A percentile compares a stretch with the other conserved stretches of the same genome.
These are phyloP conservation scores for Neomorphus geoffroyi DNA, from an alignment of 2,797 vertebrate genomes.

Conservation along the genomic window DNA sequence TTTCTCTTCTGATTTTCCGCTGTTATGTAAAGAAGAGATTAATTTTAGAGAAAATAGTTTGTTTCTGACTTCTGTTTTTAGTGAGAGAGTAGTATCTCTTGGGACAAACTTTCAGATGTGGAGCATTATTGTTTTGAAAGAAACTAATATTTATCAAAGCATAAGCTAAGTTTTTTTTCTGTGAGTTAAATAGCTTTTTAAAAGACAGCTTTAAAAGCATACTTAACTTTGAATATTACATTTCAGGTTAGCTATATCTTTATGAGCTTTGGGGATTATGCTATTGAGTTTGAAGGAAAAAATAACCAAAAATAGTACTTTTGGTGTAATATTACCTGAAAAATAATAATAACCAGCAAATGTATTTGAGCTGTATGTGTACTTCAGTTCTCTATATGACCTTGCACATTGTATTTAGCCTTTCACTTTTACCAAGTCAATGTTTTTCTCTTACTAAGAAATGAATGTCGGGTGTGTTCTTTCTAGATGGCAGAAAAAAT, in stretches of 20 bases:
- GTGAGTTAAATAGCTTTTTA: not conserved
- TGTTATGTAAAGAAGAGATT: not conserved
- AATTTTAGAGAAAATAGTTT: not conserved
- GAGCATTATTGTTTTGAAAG: not conserved
- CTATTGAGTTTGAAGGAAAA: not conserved
- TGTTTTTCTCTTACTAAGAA: not conserved
- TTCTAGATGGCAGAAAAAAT: not conserved
- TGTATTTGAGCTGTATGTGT: not conserved
- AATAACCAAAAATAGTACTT: not conserved
- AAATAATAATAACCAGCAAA: not conserved
- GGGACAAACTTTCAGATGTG: not conserved
- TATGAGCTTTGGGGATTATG: not conserved
- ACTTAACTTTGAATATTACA: not conserved
- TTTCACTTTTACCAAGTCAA: not conserved
- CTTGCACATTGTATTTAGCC: not conserved
- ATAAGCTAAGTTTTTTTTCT: not conserved
- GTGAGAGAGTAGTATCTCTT: not conserved
- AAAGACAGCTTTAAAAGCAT: not conserved
- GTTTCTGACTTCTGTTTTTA: conserved; percentile 20
- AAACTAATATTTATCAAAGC: not conserved
- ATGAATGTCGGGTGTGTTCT: not conserved
- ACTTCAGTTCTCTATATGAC: not conserved
- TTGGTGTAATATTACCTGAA: not conserved
- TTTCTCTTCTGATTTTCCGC: conserved; percentile 11
- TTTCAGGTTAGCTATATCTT: not conserved